Conservation (phyloP, 2,113 vertebrate genomes). For the Opisthocomus hoazin region DNA sequence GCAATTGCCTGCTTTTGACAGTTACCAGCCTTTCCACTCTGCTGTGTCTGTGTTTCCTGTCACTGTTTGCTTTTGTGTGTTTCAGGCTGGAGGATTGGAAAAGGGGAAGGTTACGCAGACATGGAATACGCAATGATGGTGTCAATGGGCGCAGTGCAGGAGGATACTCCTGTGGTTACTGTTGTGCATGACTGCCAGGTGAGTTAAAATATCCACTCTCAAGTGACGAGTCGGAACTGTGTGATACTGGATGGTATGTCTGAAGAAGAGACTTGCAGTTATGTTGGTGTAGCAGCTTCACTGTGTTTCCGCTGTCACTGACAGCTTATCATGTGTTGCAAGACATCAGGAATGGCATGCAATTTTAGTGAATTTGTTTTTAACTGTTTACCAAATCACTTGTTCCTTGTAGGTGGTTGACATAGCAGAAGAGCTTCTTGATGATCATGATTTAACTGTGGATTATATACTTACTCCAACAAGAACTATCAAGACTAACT, state of each 20-base stretch:
- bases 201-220: neutral
- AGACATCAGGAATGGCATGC: neutral
- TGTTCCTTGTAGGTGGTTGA: constrained; percentile 79
- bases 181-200: constrained; percentile 96
- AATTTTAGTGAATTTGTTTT: neutral
- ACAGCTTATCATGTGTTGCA: neutral
- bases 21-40: neutral
- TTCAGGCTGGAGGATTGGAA: constrained; percentile 90
- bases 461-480: constrained; percentile 95
- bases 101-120: constrained; percentile 95
- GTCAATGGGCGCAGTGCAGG: constrained; percentile 82
- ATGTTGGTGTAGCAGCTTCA: neutral
- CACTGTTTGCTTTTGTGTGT: neutral
- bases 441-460: constrained; percentile 88
- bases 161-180: constrained; percentile 85
- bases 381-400: neutral
- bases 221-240: neutral
- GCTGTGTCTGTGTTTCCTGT: neutral
- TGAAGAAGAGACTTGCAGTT: neutral
- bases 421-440: constrained; percentile 84
- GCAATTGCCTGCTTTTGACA: neutral
- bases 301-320: neutral
- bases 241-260: neutral
- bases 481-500: constrained; percentile 81
- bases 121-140: constrained; percentile 96